Base-by-base conservation (phyloP, 2,888 invertebrate genomes). In the Gari tellinella region DNA sequence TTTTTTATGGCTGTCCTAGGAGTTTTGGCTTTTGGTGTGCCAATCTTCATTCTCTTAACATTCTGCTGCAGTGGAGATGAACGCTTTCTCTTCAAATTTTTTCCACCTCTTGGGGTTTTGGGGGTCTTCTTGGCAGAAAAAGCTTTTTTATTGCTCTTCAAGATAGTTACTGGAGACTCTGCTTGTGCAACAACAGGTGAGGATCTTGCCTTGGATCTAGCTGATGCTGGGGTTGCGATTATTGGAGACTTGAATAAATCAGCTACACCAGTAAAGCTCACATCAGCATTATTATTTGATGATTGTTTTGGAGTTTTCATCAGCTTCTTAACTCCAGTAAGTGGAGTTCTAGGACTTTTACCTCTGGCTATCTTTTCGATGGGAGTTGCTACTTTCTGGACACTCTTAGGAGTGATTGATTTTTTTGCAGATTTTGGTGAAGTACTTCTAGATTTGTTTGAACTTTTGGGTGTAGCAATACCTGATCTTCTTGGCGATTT, bases 1-100 rank as follows among this genome's bases (percentile, higher is more conserved):
- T 87, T 89, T 43, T 83, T 86, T 23, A 88, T 53, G 19, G 80
- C 81, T 17, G 73, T 56, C 8, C 86, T 77, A 52, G 89, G 85
- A 19, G 76, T 51, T 46, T 40, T 60, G 31, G 31, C 66, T 49
- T 58, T 79, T 17, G 83, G 80, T n/a, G 82, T 79, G 15, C 65
- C 60, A n/a, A 78, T 58, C 46, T 81, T 80, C 62, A 75, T 68
- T 49, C 72, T 62, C 46, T 80, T 80, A 1, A 48, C 73, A 53
- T 57, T 55, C 23, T 41, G 51, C 15, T 38, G 14, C 15, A 72
- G n/a, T 41, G 73, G 70, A 12, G 78, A 76, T 8, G 68, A 70
- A 15, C 78, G 58, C 52, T 78, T 78, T 25, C 74, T 63, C 52
- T 79, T 79, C 19, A 74, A 49, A 37, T 55, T 72, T 19, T 57